A percentile compares a stretch with the other conserved stretches of the same genome.
These are phyloP conservation scores for Gallinago undulata DNA, from an alignment of 2,113 vertebrate species.

Conservation along the genomic window DNA sequence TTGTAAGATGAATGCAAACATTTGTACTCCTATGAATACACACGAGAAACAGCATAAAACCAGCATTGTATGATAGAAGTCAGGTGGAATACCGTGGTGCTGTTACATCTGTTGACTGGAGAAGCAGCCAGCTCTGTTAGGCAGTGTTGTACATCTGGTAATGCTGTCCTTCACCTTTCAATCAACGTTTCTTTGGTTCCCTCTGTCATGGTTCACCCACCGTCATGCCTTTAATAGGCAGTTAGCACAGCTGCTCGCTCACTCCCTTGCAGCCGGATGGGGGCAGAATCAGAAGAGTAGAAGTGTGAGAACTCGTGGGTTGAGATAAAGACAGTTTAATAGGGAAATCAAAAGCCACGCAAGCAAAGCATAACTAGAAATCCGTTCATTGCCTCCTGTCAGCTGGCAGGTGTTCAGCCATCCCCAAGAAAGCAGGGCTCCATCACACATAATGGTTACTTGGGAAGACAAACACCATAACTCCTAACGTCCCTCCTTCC, in stretches of 20 bases:
- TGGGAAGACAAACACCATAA: background rate
- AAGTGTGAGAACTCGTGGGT: background rate
- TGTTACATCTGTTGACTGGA: background rate
- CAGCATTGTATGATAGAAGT: background rate
- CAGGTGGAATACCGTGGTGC: background rate
- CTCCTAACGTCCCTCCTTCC: background rate
- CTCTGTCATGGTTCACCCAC: background rate
- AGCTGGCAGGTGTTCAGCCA: background rate
- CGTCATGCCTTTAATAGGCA: rapidly evolving
- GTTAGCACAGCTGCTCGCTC: background rate
- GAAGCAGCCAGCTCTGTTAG: background rate
- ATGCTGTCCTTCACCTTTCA: background rate
- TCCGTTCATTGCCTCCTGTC: background rate
- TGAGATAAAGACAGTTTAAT: background rate
- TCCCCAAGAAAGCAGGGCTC: background rate
- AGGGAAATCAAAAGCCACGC: background rate
- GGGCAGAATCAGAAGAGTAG: background rate
- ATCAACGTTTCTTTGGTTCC: background rate
- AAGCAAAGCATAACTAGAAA: background rate
- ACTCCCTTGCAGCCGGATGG: background rate
- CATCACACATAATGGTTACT: rapidly evolving
- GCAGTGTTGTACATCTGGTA: background rate
- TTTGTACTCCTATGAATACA: background rate
- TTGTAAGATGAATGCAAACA: background rate
- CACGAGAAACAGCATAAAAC: background rate